Evolutionary conservation across 2,113 vertebrate species (phyloP).

Genomic region (Brachypteracias leptosomus): DNA sequence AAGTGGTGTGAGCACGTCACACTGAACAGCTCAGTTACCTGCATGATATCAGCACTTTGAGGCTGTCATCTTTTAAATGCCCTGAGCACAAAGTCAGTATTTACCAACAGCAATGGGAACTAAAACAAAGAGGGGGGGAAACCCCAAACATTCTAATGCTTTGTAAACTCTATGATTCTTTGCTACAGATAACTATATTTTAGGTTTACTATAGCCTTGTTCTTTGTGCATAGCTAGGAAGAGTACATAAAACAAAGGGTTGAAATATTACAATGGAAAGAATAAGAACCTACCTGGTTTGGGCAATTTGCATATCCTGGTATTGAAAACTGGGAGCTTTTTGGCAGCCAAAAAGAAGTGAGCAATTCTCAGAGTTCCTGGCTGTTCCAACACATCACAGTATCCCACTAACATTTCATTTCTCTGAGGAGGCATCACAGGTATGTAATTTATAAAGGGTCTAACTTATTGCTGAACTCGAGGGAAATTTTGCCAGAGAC

Average conservation of each 20-base stretch:
- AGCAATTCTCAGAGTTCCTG: not conserved
- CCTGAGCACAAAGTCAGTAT: not conserved
- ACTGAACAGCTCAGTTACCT: no score
- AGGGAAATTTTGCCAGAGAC: not conserved
- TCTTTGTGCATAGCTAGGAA: not conserved
- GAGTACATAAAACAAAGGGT: not conserved
- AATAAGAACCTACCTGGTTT: not conserved
- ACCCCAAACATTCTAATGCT: not conserved
- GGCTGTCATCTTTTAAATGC: not conserved
- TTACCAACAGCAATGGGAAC: not conserved
- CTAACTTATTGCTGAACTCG: not conserved
- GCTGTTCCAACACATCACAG: not conserved
- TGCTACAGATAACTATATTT: not conserved
- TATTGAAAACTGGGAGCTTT: not conserved
- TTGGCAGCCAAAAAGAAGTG: not conserved
- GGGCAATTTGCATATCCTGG: not conserved
- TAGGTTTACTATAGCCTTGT: not conserved
- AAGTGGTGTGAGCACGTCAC: not conserved
- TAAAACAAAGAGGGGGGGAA: not conserved
- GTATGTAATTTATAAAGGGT: not conserved
- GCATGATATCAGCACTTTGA: not conserved
- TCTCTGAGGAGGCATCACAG: not conserved
- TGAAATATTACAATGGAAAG: not conserved
- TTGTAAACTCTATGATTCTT: not conserved
- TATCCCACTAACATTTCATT: not conserved